Base-by-base conservation (phyloP, 2,888 invertebrate genomes). In the Melangyna quadrimaculata region DNA sequence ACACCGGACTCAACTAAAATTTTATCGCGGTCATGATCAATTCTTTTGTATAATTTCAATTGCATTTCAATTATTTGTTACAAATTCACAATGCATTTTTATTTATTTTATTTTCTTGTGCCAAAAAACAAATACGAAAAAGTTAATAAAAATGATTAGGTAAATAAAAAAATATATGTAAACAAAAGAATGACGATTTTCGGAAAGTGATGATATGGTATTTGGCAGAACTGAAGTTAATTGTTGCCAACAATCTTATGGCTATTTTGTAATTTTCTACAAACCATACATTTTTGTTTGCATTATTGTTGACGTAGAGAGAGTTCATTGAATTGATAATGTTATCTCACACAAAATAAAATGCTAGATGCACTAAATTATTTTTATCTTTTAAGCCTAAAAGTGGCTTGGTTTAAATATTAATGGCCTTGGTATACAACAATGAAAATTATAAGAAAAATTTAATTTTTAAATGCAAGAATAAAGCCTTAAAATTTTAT, bases 1-100 rank as follows among this genome's bases (percentile, higher is more conserved):
- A 72, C 80, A 73, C 77, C 86, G 81, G 81, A 86, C 86, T 86
- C 81, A 86, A 86, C 86, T 86, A 51, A n/a, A 86, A 63, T 55
- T 57, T 69, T 24, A 71, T 69, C 72, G 61, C 72, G 61, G 29
- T 70, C 43, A 69, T 29, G 55, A 82, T 69, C 80, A 77, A 80
- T 86, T 79, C 43, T 43, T 80, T 86, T 45, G 51, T 29, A 35
- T 35, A 12, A 22, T 35, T 22, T 67, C 67, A 35, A 67, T 67
- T 67, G 65, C 17, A 67, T 67, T 65, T 67, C 48, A 35, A 67
- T 35, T 51, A 72, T 72, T 78, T 67, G 69, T 35, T 70, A 69
- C 63, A 73, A 73, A 37, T 75, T 75, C 48, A 51, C 71, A 48
- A 12, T 45, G 67, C 61, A 55, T 27, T 45, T 55, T 35, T 45